These are phyloP conservation scores for Pseudocheirus occidentalis DNA, from an alignment of 2,797 vertebrate species.

Conservation along the genomic window DNA sequence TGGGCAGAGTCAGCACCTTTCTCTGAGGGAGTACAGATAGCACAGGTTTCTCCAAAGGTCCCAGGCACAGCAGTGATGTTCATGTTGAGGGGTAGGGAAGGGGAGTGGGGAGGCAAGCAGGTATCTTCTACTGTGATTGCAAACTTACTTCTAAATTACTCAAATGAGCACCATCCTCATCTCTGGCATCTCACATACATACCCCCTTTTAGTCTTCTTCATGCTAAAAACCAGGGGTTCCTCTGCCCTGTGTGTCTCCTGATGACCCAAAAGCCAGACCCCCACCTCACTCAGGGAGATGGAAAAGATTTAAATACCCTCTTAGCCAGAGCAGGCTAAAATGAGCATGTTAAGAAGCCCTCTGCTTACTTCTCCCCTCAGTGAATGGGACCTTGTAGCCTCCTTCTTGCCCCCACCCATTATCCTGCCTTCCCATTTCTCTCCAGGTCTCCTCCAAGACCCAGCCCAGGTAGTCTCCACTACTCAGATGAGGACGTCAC, in stretches of 20 bases:
- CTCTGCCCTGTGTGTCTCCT: neutral
- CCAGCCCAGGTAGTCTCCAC: conserved; percentile 96
- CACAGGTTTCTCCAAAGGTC: neutral
- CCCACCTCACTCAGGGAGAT: neutral
- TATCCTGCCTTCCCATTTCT: neutral
- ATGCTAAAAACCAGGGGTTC: neutral
- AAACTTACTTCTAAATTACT: neutral
- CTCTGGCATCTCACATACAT: neutral
- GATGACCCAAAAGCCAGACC: neutral
- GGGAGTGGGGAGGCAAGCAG: neutral
- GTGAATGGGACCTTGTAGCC: rapidly evolving
- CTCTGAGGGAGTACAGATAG: neutral
- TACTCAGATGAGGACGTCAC: conserved; percentile 98
- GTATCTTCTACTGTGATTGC: neutral
- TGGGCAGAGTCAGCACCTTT: neutral
- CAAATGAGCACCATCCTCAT: neutral
- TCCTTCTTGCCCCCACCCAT: neutral
- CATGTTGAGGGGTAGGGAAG: too few species aligned
- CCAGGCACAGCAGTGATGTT: too few species aligned
- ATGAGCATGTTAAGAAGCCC: neutral
- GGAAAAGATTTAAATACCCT: too few species aligned
- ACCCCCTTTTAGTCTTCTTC: neutral
- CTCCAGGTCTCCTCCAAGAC: conserved; percentile 93
- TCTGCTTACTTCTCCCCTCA: neutral
- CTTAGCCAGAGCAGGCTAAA: rapidly evolving